Percentiles rank a stretch among this genome's conserved stretches.
Conservation (phyloP, 2,888 invertebrate genomes). For the Dryadula phaetusa region DNA sequence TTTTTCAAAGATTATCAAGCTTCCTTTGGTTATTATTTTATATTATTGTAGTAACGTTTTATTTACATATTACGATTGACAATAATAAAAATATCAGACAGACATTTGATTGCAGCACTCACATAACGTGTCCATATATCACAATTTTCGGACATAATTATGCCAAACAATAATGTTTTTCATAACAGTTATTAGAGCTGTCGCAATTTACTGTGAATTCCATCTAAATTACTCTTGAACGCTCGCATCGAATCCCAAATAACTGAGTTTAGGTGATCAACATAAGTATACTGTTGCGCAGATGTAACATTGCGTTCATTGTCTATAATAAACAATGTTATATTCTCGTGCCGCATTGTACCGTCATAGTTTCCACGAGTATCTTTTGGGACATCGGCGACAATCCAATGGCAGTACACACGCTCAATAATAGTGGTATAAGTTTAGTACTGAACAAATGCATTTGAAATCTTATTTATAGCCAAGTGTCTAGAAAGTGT, state of each 20-base stretch:
- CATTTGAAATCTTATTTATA: conserved; percentile 26
- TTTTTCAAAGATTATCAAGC: too few species aligned
- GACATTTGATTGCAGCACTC: background rate
- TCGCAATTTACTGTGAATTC: conserved; percentile 26
- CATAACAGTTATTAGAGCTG: conserved; percentile 23
- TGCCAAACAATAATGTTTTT: conserved; percentile 17
- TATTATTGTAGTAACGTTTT: too few species aligned
- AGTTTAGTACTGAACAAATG: conserved; percentile 26
- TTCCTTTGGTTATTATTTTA: background rate
- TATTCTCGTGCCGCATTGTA: conserved; percentile 55
- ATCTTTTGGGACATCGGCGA: conserved; percentile 60
- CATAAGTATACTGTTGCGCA: conserved; percentile 13
- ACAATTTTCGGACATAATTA: conserved; percentile 11
- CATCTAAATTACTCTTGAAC: conserved; percentile 22
- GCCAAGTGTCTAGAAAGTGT: conserved; percentile 20
- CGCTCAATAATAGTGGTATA: conserved; percentile 32
- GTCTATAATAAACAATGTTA: conserved; percentile 57
- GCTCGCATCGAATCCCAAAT: conserved; percentile 26
- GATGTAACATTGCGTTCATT: conserved; percentile 29
- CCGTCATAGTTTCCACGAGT: conserved; percentile 61
- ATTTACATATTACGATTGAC: background rate
- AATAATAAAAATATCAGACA: background rate
- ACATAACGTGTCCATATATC: background rate
- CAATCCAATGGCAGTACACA: conserved; percentile 36
- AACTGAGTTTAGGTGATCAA: conserved; percentile 16